A percentile compares a stretch with the other conserved stretches of the same genome.
These are phyloP conservation scores for Coelopa pilipes DNA, from an alignment of 2,888 invertebrate genomes.

Conservation along the genomic window DNA sequence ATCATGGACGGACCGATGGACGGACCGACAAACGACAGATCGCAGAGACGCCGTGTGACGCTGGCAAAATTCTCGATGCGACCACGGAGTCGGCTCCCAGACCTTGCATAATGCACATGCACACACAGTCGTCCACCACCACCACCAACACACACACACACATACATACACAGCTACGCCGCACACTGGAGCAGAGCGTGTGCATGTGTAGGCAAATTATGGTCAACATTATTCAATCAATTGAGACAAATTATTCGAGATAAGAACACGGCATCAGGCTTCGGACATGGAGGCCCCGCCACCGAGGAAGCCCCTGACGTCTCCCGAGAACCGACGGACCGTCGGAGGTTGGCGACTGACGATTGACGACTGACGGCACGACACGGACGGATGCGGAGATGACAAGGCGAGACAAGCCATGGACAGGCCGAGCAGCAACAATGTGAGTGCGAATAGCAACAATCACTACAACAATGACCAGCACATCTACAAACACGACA, in stretches of 20 bases:
- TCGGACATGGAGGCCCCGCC: neutral
- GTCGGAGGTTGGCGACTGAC: no score
- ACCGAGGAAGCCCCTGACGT: no score
- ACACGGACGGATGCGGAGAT: no score
- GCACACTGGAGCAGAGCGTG: neutral
- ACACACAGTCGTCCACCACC: neutral
- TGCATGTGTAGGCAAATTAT: neutral
- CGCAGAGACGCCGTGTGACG: neutral
- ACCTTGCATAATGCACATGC: neutral
- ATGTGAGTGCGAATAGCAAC: no score
- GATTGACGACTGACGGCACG: no score
- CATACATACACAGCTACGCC: neutral
- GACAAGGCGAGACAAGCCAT: no score
- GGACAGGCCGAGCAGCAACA: neutral
- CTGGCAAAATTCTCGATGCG: neutral
- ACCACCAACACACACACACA: neutral
- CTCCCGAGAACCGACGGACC: no score
- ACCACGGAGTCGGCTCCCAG: neutral
- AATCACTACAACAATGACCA: no score
- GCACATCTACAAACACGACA: no score
- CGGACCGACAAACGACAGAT: neutral
- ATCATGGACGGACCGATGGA: no score
- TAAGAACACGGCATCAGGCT: conserved; percentile 2
- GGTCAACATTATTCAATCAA: conserved; percentile 33
- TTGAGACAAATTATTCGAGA: conserved; percentile 34